Percentiles rank a stretch among this genome's conserved stretches.
Evolutionary conservation across 1,140 invertebrate species (phyloP).

Genomic region (Euura lappo): DNA sequence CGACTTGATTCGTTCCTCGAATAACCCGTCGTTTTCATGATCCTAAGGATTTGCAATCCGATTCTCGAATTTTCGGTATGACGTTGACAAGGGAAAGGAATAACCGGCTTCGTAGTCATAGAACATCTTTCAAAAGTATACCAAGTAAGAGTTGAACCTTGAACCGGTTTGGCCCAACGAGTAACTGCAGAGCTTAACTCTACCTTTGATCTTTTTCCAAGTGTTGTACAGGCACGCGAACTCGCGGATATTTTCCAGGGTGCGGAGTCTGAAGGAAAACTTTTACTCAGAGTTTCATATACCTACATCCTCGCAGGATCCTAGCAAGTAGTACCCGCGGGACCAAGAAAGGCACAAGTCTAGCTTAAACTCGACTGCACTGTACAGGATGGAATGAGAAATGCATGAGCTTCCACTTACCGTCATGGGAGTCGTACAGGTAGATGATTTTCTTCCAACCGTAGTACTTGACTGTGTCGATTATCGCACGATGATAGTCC

Average conservation of each 20-base stretch:
- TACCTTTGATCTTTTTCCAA: too few relatives aligned
- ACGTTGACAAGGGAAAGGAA: too few relatives aligned
- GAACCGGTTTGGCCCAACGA: too few relatives aligned
- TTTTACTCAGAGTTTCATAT: not conserved
- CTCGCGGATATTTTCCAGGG: not conserved
- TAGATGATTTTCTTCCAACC: constrained; percentile 93
- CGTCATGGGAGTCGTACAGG: constrained; percentile 94
- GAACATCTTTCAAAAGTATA: too few relatives aligned
- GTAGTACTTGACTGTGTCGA: constrained; percentile 91
- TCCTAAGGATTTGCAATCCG: too few relatives aligned
- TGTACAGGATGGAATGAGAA: constrained; percentile 43
- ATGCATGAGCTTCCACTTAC: constrained; percentile 69
- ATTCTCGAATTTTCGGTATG: too few relatives aligned
- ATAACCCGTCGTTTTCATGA: too few relatives aligned
- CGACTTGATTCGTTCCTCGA: too few relatives aligned
- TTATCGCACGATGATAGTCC: constrained; percentile 92
- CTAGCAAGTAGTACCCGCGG: not conserved
- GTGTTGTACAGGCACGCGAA: not conserved
- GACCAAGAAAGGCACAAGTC: not conserved
- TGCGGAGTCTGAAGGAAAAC: not conserved
- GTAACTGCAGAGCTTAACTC: too few relatives aligned
- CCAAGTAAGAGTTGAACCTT: too few relatives aligned
- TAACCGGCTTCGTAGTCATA: too few relatives aligned
- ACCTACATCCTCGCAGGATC: not conserved
- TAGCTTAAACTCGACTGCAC: not conserved